Percentiles rank a stretch among this genome's conserved stretches.
Conservation (phyloP, 2,888 invertebrate genomes). For the Melanostoma mellinum region DNA sequence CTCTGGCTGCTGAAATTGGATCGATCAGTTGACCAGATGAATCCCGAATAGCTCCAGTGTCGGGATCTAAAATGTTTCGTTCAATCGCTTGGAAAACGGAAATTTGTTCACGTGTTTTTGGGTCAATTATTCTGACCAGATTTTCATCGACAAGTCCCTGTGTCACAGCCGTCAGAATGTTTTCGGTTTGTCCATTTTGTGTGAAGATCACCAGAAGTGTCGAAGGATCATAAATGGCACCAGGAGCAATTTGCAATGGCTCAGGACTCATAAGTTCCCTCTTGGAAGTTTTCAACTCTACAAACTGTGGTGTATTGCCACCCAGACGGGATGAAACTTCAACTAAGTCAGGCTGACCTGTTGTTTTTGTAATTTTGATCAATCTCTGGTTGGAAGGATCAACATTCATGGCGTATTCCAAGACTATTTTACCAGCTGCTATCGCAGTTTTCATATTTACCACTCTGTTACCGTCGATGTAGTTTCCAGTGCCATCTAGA, state of each 20-base stretch:
- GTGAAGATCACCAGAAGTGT: slow-evolving; percentile 89
- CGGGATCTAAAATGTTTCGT: slow-evolving; percentile 88
- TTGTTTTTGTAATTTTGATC: slow-evolving; percentile 88
- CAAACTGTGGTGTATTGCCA: slow-evolving; percentile 82
- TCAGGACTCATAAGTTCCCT: slow-evolving; percentile 83
- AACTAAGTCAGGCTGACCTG: slow-evolving; percentile 88
- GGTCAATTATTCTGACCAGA: slow-evolving; percentile 88
- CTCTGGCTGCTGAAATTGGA: slow-evolving; percentile 89
- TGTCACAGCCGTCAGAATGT: slow-evolving; percentile 89
- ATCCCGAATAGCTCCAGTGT: slow-evolving; percentile 87
- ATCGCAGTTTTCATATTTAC: slow-evolving; percentile 89
- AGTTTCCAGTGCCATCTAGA: slow-evolving; percentile 90
- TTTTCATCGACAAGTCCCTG: slow-evolving; percentile 88
- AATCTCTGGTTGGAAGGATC: slow-evolving; percentile 84
- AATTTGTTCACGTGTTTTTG: slow-evolving; percentile 86
- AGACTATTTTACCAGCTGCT: slow-evolving; percentile 85
- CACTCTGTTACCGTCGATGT: slow-evolving; percentile 84
- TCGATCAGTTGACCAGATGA: slow-evolving; percentile 86
- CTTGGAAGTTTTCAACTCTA: slow-evolving; percentile 82
- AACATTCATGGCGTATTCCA: slow-evolving; percentile 83
- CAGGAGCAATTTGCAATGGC: slow-evolving; percentile 88
- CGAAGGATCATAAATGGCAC: slow-evolving; percentile 90
- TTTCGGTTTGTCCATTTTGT: slow-evolving; percentile 87
- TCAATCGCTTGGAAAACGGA: slow-evolving; percentile 89
- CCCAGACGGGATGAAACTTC: slow-evolving; percentile 85